Evolutionary conservation across 2,797 vertebrate species (phyloP), one percentile per base, ranked within the genome.

Genomic region (Staurois parvus): DNA sequence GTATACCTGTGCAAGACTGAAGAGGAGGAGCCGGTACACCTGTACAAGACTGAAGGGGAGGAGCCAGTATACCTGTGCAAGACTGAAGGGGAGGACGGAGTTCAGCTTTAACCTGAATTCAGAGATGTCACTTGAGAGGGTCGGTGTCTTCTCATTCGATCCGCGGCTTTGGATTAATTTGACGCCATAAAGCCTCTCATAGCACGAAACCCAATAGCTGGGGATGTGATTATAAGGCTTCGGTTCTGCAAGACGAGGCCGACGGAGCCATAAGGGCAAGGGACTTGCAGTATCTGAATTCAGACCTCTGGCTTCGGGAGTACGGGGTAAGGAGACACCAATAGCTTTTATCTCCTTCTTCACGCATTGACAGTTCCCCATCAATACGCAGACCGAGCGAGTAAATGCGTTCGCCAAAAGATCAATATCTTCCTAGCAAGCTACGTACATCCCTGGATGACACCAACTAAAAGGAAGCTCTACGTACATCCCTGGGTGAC

Each of bases 111-210:
- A 64, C 48, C 21, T 76, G 28, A 76, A 76, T 86, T 48, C 32
- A 8, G 34, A 64, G 5, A 8, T 26, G 24, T 64, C 59, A 11
- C 59, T 52, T 52, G 48, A 52, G 48, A 17, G 48, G 0, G 56
- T 19, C 32, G 6, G 32, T 6, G 21, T 26, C 24, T 17, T 28
- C 30, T 29, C 72, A 85, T 56, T 26, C 37, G 84, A 85, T 75
- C 84, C 21, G 45, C 19, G 78, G 84, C 75, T 37, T 85, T 32
- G 34, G 84, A 76, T 85, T 68, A 32, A 79, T 21, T 67, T 26
- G 83, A 72, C 62, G 84, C 78, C 77, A 24, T 8, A 24, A 24
- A 85, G 77, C 30, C 29, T 29, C 52, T 19, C 24, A 9, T 11
- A 11, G 30, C 62, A 6, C 11, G 84, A 81, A 85, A 85, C 78